These are phyloP conservation scores for Hedya salicella DNA, from an alignment of 2,888 invertebrate genomes.

Conservation along the genomic window DNA sequence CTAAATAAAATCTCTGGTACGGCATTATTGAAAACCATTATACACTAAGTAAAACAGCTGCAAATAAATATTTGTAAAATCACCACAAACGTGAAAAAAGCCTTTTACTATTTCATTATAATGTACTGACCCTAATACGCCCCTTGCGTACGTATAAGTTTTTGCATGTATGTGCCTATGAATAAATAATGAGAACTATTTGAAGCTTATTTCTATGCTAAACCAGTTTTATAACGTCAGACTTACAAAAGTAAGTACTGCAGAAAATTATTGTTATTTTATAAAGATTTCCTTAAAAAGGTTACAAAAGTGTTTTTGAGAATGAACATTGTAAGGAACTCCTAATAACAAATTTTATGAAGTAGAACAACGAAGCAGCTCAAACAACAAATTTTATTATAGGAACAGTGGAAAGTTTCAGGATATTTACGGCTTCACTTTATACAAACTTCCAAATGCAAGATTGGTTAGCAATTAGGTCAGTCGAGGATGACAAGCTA, in stretches of 20 bases:
- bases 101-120: conserved; percentile 12
- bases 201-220: neutral
- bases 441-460: too few relatives aligned
- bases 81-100: neutral
- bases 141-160: conserved; percentile 1
- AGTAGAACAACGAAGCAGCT: neutral
- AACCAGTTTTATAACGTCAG: neutral
- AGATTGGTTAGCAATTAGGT: too few relatives aligned
- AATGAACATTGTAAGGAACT: too few relatives aligned
- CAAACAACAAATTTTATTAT: conserved; percentile 1
- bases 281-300: too few relatives aligned
- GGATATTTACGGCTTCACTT: neutral
- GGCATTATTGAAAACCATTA: too few relatives aligned
- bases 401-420: conserved; percentile 1
- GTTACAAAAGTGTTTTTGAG: too few relatives aligned
- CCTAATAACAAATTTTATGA: neutral
- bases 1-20: too few relatives aligned
- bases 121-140: neutral
- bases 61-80: neutral
- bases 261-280: too few relatives aligned
- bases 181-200: conserved; percentile 1
- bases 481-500: too few relatives aligned
- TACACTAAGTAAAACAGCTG: neutral
- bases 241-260: too few relatives aligned
- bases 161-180: neutral